These are phyloP conservation scores for Lophotis ruficrista DNA, from an alignment of 2,113 vertebrate genomes.

Conservation along the genomic window DNA sequence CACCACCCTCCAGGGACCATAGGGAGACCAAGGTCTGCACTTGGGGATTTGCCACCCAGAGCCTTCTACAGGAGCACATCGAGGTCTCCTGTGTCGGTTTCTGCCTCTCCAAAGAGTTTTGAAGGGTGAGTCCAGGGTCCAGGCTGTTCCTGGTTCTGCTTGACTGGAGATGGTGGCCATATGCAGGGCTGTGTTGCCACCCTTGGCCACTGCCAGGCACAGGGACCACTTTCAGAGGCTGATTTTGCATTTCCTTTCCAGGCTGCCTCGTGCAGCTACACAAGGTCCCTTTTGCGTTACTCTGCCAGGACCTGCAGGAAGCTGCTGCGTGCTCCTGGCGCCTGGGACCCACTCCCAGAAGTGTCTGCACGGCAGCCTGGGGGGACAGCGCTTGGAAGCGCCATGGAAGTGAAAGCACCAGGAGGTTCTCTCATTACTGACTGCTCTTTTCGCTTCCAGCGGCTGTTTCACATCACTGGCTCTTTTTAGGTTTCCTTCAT, in stretches of 20 bases:
- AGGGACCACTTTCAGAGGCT: rapidly evolving
- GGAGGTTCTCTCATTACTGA: neutral
- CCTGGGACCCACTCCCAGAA: neutral
- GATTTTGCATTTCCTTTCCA: neutral
- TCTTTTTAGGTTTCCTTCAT: neutral
- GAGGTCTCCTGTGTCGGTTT: neutral
- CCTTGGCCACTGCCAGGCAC: neutral
- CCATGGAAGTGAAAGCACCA: rapidly evolving
- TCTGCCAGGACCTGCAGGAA: neutral
- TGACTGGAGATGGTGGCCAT: neutral
- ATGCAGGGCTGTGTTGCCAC: neutral
- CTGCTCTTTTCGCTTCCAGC: neutral
- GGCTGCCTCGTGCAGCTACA: neutral
- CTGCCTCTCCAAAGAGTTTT: neutral
- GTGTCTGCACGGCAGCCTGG: neutral
- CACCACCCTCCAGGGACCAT: neutral
- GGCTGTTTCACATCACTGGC: neutral
- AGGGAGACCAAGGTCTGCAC: neutral
- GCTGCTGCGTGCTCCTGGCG: rapidly evolving
- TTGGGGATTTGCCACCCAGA: neutral
- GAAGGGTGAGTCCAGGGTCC: neutral
- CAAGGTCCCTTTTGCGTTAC: neutral
- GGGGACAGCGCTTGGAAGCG: rapidly evolving
- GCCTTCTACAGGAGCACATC: rapidly evolving
- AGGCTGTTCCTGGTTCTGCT: neutral